Base-by-base conservation (phyloP, 2,113 vertebrate genomes). In the Trichomycterus rosablanca region DNA sequence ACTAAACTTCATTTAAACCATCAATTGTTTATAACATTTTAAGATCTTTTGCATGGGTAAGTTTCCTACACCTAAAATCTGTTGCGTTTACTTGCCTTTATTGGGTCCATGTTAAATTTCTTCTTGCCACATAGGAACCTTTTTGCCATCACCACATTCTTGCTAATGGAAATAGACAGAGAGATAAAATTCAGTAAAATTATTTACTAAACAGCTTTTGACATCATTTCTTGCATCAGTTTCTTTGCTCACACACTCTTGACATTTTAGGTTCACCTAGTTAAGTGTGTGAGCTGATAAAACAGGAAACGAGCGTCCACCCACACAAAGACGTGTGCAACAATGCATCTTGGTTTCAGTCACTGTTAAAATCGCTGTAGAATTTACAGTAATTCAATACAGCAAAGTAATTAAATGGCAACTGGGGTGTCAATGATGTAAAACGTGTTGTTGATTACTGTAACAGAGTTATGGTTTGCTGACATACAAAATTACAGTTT, bases 61-160 rank as follows among this genome's bases (percentile, higher is more conserved):
- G n/a, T n/a, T n/a, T n/a, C n/a, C 26, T 40, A 3, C 1, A 40
- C 37, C 37, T 40, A 8, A 51, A 3, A 32, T 30, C 26, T 51
- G 2, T 8, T 7, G 5, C 2, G 15, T 12, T 3, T 37, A 30
- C 81, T 67, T 72, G 93, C 93, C 84, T 89, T 91, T 68, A 77
- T 69, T 5, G 91, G 92, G 56, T 94, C 89, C 90, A 93, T 91
- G 77, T 97, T 97, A 78, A 97, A 97, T 72, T 93, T 97, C 82
- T 97, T 97, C 62, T 89, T 84, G 8, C 94, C 94, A 1, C 81
- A 58, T 7, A 83, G 76, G 22, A 93, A 83, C 56, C 81, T 76
- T 62, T 88, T 88, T 64, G 86, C 88, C 66, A 61, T 91, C 61
- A 87, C 66, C 3, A 73, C 62, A 26, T 78, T 74, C 75, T 91